Evolutionary conservation across 2,113 vertebrate genomes (phyloP).

Genomic region (Terrapene triunguis): DNA sequence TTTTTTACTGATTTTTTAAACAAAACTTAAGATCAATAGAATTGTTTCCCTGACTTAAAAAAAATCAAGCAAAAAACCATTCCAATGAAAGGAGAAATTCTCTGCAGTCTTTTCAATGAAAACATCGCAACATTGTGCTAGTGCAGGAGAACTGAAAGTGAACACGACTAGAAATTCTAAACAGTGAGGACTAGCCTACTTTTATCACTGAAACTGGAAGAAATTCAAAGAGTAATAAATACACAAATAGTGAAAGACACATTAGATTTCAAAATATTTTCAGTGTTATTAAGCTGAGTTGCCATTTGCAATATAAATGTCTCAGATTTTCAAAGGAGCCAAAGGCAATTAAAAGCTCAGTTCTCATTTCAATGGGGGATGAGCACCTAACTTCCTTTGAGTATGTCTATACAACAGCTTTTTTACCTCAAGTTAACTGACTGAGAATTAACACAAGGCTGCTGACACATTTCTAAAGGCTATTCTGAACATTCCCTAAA

Average conservation of each 20-base stretch:
- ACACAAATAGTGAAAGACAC: background rate
- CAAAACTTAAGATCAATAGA: background rate
- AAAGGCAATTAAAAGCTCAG: conserved; percentile 23
- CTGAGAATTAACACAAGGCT: conserved; percentile 30
- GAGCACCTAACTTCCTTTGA: background rate
- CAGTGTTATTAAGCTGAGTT: conserved; percentile 30
- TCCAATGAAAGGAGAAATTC: background rate
- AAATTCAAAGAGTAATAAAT: conserved; percentile 11
- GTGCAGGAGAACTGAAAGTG: background rate
- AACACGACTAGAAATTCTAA: background rate
- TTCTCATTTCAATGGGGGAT: conserved; percentile 28
- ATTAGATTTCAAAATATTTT: conserved; percentile 1
- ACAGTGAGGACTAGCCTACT: background rate
- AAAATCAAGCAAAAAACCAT: fast-evolving
- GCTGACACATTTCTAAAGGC: conserved; percentile 2
- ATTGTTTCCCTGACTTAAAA: background rate
- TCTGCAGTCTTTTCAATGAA: background rate
- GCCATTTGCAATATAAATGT: conserved; percentile 27
- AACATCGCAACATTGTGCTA: background rate
- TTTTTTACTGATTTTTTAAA: background rate
- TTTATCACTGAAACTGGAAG: background rate
- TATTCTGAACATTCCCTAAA: background rate
- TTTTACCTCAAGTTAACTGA: background rate
- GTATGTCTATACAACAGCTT: background rate
- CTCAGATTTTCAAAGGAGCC: conserved; percentile 15